These are phyloP conservation scores for Zeugodacus cucurbitae DNA, from an alignment of 1,140 invertebrate species.

Conservation along the genomic window DNA sequence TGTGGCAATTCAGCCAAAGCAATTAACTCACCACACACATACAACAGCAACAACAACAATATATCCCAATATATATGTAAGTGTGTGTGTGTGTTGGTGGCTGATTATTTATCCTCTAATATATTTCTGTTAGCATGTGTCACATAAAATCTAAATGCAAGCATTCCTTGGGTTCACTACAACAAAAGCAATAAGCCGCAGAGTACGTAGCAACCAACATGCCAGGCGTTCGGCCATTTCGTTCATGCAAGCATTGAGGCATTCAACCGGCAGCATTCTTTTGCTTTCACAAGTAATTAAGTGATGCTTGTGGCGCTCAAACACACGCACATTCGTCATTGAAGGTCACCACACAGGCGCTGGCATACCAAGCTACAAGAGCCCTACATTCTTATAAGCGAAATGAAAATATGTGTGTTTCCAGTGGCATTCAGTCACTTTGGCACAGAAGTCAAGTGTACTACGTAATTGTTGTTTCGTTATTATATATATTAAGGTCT, in stretches of 20 bases:
- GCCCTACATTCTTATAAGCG: not conserved
- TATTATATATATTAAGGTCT: too few relatives aligned
- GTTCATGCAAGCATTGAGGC: not conserved
- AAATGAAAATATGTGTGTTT: not conserved
- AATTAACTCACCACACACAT: not conserved
- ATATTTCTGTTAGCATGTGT: constrained; percentile 5
- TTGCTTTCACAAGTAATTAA: constrained; percentile 1
- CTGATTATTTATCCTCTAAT: not conserved
- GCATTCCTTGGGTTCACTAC: not conserved
- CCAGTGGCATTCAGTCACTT: not conserved
- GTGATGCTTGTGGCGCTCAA: not conserved
- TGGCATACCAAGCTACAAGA: not conserved
- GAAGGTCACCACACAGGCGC: not conserved
- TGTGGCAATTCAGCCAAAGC: not conserved
- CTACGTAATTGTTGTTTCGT: not conserved
- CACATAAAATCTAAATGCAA: not conserved
- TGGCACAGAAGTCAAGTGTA: not conserved
- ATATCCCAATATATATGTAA: not conserved
- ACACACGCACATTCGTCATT: not conserved
- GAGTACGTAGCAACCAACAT: not conserved
- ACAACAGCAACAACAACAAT: not conserved
- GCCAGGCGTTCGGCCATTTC: not conserved
- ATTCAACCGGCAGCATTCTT: not conserved
- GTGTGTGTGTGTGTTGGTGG: not conserved
- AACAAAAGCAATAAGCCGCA: not conserved